Evolutionary conservation across 37 sponge, comb jelly and placozoan genomes (phyloP).

Genomic region (Agelas oroides): DNA sequence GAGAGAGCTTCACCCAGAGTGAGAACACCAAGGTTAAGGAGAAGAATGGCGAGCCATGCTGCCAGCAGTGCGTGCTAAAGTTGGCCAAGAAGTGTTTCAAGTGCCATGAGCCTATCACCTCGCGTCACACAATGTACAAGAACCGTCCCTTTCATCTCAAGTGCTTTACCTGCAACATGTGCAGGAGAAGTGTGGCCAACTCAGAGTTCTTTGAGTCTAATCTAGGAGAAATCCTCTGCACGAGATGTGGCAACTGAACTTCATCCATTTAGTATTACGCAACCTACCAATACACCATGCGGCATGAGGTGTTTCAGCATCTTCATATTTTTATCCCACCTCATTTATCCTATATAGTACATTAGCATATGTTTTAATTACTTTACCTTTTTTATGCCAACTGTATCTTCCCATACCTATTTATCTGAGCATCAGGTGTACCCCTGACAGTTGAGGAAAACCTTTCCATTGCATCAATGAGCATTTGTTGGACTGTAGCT

Average conservation of each 20-base stretch:
- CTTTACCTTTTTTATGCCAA: no score
- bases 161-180: slow-evolving; percentile 43
- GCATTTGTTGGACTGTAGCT: no score
- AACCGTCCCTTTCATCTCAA: slow-evolving; percentile 25
- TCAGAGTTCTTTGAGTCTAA: slow-evolving; percentile 25
- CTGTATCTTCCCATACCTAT: no score
- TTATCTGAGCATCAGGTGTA: no score
- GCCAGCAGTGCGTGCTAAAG: slow-evolving; percentile 45
- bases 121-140: slow-evolving; percentile 34
- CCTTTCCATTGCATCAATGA: no score
- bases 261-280: no score
- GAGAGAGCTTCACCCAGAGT: not conserved
- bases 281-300: no score
- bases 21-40: slow-evolving; percentile 31
- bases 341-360: not conserved
- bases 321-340: not conserved
- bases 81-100: slow-evolving; percentile 39
- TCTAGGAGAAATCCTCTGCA: slow-evolving; percentile 15
- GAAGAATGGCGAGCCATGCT: slow-evolving; percentile 34
- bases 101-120: slow-evolving; percentile 44
- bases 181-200: slow-evolving; percentile 9
- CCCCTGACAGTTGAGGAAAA: no score
- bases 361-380: not conserved
- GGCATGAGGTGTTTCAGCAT: no score
- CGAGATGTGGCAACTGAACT: slow-evolving; percentile 9